Evolutionary conservation across 2,888 invertebrate genomes (phyloP), one percentile per base, ranked within the genome.

Genomic region (Phaonia tiefii): DNA sequence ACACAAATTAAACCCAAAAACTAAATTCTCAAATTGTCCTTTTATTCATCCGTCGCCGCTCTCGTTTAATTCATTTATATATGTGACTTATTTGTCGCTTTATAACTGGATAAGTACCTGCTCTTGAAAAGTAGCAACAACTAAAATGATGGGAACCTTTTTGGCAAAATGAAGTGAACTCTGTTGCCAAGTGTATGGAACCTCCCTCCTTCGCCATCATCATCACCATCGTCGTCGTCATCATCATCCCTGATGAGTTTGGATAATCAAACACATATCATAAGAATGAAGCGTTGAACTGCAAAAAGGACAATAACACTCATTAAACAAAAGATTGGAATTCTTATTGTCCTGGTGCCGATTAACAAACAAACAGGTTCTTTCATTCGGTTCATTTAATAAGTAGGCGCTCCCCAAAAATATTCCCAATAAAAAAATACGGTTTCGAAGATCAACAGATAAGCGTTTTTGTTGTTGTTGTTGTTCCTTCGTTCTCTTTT

Each of bases 31-130:
- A 71, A 66, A 75, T 60, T 75, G 81, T 81, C 71, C n/a, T n/a
- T n/a, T n/a, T n/a, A n/a, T n/a, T n/a, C n/a, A n/a, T n/a, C n/a
- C n/a, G n/a, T n/a, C n/a, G n/a, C 17, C 63, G 42, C 42, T 51
- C 17, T 60, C 5, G 10, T 56, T 72, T 17, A 78, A 75, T 78
- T 63, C 66, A 81, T 75, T 69, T 78, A 67, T 66, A 60, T 63
- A 44, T 42, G 67, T 81, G 81, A 81, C 78, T 78, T 81, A 75
- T 75, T 75, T 78, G 75, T 78, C 81, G 78, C 78, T 75, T 80
- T 67, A 69, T 72, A 72, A 75, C 31, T 42, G 60, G 44, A 15
- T 42, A 78, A 78, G 72, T 81, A 81, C 81, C 81, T 81, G 81
- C 54, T 65, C 42, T 22, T 11, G 22, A 13, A 37, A 8, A 37